These are phyloP conservation scores for Pygmarrhopalites habei DNA, from an alignment of 1,140 invertebrate genomes.

Conservation along the genomic window DNA sequence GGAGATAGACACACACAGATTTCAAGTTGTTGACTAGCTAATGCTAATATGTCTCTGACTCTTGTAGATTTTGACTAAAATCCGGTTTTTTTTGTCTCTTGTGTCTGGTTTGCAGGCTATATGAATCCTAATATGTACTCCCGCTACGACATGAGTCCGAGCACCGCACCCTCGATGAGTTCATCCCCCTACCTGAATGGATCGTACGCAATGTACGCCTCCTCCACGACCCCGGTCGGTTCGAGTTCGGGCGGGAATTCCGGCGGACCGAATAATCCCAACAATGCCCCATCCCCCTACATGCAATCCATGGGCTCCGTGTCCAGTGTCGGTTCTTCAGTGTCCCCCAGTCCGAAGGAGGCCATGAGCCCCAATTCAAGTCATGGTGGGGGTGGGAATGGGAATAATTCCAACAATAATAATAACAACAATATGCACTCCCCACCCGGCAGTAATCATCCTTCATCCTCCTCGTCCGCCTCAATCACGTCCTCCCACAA, in stretches of 20 bases:
- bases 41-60: too few species aligned
- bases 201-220: constrained; percentile 40
- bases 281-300: constrained; percentile 37
- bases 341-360: constrained; percentile 35
- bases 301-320: constrained; percentile 36
- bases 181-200: constrained; percentile 39
- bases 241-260: constrained; percentile 31
- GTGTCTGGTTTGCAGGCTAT: constrained; percentile 29
- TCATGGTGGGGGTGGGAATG: constrained; percentile 21
- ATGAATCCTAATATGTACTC: constrained; percentile 40
- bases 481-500: constrained; percentile 29
- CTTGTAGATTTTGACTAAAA: too few species aligned
- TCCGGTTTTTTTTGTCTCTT: neutral
- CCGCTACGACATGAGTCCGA: constrained; percentile 38
- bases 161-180: constrained; percentile 36
- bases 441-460: constrained; percentile 31
- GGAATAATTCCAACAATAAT: constrained; percentile 20
- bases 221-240: constrained; percentile 37
- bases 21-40: too few species aligned
- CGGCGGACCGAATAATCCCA: constrained; percentile 16
- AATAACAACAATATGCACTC: constrained; percentile 34
- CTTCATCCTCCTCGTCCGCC: constrained; percentile 29
- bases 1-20: too few species aligned
- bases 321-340: constrained; percentile 39
- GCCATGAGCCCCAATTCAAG: constrained; percentile 33